Evolutionary conservation across 2,113 vertebrate genomes (phyloP).

Genomic region (Phylloscopus trochilus): DNA sequence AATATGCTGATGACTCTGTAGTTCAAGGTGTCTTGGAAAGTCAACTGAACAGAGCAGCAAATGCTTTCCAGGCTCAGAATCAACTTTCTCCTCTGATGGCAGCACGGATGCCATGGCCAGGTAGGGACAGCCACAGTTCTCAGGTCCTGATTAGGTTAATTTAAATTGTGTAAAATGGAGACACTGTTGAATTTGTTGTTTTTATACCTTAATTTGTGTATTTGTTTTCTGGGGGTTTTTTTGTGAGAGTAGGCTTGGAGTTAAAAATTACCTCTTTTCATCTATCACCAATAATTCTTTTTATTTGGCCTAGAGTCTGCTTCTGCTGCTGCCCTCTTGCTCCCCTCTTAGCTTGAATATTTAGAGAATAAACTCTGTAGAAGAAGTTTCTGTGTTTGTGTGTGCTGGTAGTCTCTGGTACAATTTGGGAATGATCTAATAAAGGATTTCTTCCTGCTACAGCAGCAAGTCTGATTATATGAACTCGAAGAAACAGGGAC

Average conservation of each 20-base stretch:
- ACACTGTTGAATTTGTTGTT: background rate
- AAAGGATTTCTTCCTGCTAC: background rate
- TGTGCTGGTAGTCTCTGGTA: background rate
- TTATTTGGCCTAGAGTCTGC: background rate
- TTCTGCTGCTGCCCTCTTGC: background rate
- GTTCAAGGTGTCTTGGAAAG: background rate
- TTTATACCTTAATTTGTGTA: background rate
- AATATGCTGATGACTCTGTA: slow-evolving; percentile 3
- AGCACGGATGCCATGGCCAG: background rate
- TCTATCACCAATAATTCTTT: background rate
- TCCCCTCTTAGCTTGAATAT: background rate
- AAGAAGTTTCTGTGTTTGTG: background rate
- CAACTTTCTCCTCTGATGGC: background rate
- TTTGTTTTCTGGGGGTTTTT: background rate
- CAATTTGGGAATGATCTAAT: background rate
- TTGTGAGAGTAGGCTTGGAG: background rate
- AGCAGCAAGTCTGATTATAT: background rate
- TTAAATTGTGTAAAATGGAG: background rate
- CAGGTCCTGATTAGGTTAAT: background rate
- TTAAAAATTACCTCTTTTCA: background rate
- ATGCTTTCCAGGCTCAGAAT: background rate
- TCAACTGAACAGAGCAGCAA: background rate
- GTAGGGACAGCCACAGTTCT: background rate
- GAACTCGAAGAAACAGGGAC: background rate
- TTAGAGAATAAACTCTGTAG: background rate